Evolutionary conservation across 1,140 invertebrate genomes (phyloP).

Genomic region (Aphelenchoides besseyi): DNA sequence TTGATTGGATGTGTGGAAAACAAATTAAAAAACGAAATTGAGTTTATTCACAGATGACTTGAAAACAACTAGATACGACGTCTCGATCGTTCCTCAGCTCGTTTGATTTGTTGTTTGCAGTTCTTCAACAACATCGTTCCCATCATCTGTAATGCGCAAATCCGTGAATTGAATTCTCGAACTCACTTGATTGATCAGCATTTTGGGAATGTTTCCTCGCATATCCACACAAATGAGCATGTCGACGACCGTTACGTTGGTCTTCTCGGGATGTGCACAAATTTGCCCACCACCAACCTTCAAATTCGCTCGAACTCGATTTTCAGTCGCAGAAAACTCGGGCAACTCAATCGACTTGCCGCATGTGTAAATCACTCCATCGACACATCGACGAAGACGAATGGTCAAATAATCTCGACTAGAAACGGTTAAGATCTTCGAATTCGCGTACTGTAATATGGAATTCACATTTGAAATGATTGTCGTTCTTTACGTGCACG

Average conservation of each 20-base stretch:
- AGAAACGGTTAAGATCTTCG: constrained; percentile 16
- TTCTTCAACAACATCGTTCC: constrained; percentile 14
- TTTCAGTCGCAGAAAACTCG: constrained; percentile 14
- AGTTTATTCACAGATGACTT: too few relatives aligned
- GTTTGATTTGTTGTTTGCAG: not conserved
- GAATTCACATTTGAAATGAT: constrained; percentile 8
- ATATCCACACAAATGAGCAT: constrained; percentile 15
- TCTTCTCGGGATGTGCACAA: constrained; percentile 13
- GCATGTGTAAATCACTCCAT: constrained; percentile 23
- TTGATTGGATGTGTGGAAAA: too few relatives aligned
- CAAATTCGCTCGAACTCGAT: constrained; percentile 24
- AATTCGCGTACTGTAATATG: constrained; percentile 13
- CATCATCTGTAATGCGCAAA: constrained; percentile 20
- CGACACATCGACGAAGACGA: constrained; percentile 5
- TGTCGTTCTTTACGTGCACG: constrained; percentile 19
- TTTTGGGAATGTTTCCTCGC: constrained; percentile 24
- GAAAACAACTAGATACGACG: too few relatives aligned
- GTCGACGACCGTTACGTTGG: constrained; percentile 13
- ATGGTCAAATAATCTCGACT: constrained; percentile 23
- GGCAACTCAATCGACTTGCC: constrained; percentile 20
- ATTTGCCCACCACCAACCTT: constrained; percentile 20
- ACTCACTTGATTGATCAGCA: constrained; percentile 23
- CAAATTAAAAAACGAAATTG: too few relatives aligned
- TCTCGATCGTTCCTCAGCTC: not conserved
- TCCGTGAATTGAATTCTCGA: not conserved